Conservation (phyloP, 2,797 vertebrate species). For the Melanogrammus aeglefinus region DNA sequence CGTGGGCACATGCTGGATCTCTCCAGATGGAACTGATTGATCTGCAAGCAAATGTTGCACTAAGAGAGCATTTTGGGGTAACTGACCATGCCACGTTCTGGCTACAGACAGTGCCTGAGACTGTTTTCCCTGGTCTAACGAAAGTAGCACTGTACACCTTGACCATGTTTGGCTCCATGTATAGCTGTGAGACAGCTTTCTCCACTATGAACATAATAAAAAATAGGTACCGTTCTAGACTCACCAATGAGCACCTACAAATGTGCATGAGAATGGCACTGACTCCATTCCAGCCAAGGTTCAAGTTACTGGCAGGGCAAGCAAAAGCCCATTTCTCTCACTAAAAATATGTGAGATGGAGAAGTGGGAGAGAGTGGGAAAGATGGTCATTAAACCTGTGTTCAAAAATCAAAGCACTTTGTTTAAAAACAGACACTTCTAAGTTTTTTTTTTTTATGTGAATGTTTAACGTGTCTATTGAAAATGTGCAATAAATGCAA, state of each 20-base stretch:
- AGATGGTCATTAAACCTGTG: too few species aligned
- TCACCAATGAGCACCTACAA: neutral
- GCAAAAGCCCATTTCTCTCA: neutral
- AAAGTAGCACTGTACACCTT: constrained; percentile 21
- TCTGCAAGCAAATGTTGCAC: constrained; percentile 18
- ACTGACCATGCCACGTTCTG: constrained; percentile 21
- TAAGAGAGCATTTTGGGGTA: constrained; percentile 15
- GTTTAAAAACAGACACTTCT: too few species aligned
- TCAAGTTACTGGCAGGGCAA: neutral
- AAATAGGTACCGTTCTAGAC: neutral
- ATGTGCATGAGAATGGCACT: neutral
- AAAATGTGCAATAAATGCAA: too few species aligned
- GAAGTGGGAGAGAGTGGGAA: too few species aligned
- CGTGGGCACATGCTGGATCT: constrained; percentile 1
- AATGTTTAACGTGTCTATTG: too few species aligned
- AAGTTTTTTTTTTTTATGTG: too few species aligned
- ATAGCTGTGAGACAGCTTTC: neutral
- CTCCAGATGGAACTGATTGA: constrained; percentile 14
- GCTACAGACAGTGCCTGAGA: constrained; percentile 17
- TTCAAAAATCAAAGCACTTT: too few species aligned
- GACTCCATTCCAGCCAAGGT: neutral
- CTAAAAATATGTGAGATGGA: neutral
- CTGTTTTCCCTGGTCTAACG: constrained; percentile 19
- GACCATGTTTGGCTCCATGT: neutral
- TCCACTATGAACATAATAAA: neutral